These are phyloP conservation scores for Choloepus didactylus DNA, from an alignment of 2,797 vertebrate genomes.

Conservation along the genomic window DNA sequence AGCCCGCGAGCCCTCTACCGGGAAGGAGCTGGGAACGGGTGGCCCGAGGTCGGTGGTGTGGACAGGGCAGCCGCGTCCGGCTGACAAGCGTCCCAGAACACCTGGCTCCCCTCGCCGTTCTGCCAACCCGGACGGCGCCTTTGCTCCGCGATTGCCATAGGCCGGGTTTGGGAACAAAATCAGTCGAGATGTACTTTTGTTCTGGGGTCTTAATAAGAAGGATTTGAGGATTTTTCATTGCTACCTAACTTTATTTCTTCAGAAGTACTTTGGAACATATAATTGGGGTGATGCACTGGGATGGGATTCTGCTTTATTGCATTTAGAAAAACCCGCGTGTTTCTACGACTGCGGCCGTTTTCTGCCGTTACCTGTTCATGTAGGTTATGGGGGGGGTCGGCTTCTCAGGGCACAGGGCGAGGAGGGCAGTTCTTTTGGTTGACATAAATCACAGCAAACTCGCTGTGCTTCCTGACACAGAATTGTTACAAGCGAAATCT, in stretches of 20 bases:
- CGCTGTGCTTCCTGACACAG: not conserved
- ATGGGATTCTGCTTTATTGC: not conserved
- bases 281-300: not conserved
- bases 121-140: not conserved
- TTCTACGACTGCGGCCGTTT: not conserved
- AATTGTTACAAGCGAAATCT: not conserved
- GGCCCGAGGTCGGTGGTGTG: not conserved
- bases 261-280: not conserved
- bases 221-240: not conserved
- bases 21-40: not conserved
- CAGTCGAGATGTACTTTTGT: not conserved
- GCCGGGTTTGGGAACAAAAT: not conserved
- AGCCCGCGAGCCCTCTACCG: not conserved
- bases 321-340: slow-evolving; percentile 1
- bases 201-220: slow-evolving; percentile 2
- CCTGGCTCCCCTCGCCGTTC: not conserved
- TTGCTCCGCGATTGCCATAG: not conserved
- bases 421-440: not conserved
- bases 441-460: not conserved
- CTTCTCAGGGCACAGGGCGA: not conserved
- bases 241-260: slow-evolving; percentile 25
- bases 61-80: not conserved
- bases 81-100: too few relatives aligned
- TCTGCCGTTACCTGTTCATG: not conserved
- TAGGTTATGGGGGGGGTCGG: not conserved